Evolutionary conservation across 2,113 vertebrate species (phyloP), one percentile per base, ranked within the genome.

Genomic region (Anhinga rufa): DNA sequence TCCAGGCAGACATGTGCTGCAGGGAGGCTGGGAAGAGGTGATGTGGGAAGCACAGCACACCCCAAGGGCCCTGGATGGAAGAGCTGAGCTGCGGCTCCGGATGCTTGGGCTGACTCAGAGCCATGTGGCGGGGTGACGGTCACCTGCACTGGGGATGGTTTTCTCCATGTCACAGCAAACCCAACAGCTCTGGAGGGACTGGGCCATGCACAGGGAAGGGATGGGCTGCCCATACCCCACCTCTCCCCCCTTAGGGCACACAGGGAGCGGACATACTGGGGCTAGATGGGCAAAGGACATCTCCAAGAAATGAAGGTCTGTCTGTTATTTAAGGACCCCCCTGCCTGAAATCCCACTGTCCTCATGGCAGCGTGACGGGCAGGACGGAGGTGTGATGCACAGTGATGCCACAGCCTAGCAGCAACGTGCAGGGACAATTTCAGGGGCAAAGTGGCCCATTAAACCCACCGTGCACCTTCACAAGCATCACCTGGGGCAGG

Each of bases 1-100:
- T 34, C 74, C 71, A 71, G 68, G 87, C 48, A 40, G 42, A n/a
- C 12, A 1, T 0, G 0, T 0, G 1, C 34, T 57, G 55, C 10
- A 3, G 36, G 34, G n/a, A 60, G 52, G 52, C 66, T 46, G 87
- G 61, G 48, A 49, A 48, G 86, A 36, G 34, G 62, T 1, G 1
- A 42, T 0, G 0, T 38, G 42, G 31, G 71, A 31, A 72, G 71
- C 61, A 42, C 25, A 91, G 71, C 57, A 57, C 80, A 48, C 32
- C 52, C 20, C 62, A 51, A 34, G 57, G 48, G 24, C 42, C n/a
- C 40, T 16, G 65, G 18, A 7, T 44, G 46, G 19, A 78, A 57
- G 12, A 52, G 68, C 42, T 72, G 52, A 76, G 55, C 57, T 4
- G 2, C 6, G 1, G 74, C 71, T 79, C 19, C 2, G 17, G 38